Conservation (phyloP, 2,113 vertebrate species). For the Acinonyx jubatus region DNA sequence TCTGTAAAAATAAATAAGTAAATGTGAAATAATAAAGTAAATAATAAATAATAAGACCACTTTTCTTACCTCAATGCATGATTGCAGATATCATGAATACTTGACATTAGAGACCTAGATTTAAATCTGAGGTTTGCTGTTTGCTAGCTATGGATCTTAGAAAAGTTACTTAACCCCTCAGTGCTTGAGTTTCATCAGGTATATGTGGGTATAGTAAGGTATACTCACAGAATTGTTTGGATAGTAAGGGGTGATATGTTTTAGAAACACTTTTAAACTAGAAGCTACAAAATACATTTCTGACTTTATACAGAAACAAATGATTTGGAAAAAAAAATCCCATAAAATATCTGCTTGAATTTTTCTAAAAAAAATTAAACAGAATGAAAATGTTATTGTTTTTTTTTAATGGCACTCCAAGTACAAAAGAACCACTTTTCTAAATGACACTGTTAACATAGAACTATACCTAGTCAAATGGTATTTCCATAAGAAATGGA, state of each 20-base stretch:
- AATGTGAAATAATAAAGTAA: too few relatives aligned
- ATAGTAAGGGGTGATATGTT: background rate
- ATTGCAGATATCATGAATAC: background rate
- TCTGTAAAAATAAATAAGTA: too few relatives aligned
- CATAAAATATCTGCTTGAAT: background rate
- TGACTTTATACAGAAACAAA: background rate
- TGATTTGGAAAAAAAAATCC: background rate
- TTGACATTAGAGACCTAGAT: background rate
- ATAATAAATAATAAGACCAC: background rate
- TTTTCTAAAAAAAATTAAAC: background rate
- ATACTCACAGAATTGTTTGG: background rate
- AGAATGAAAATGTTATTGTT: background rate
- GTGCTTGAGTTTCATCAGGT: background rate
- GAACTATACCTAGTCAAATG: background rate
- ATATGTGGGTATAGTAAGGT: background rate
- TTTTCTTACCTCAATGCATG: background rate
- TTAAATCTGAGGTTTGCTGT: background rate
- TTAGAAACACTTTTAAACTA: background rate
- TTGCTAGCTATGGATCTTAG: background rate
- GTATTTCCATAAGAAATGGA: background rate
- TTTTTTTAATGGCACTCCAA: background rate
- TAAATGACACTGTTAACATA: background rate
- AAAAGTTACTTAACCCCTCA: background rate
- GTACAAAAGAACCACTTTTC: background rate
- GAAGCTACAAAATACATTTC: background rate